phyloP scores from a whole-genome alignment of 2,113 vertebrate species.

The Pseudopodoces humilis region DNA sequence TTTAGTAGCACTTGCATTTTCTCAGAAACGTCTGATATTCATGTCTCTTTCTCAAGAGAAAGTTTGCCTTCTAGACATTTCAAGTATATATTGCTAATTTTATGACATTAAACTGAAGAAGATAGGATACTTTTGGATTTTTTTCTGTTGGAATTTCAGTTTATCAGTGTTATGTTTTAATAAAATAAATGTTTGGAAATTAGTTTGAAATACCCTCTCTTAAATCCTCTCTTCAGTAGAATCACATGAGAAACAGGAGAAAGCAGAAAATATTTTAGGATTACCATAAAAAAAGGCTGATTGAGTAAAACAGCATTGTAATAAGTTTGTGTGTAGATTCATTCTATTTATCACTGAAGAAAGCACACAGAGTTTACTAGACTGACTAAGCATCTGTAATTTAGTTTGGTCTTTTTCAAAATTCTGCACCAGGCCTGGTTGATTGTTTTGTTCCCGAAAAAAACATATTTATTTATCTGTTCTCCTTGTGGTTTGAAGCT shows the following conservation, averaged over 20 bases:
- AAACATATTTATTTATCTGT: background rate
- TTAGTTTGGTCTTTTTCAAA: background rate
- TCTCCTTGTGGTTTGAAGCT: background rate
- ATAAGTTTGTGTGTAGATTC: background rate
- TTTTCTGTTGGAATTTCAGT: constrained; percentile 3
- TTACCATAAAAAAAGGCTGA: background rate
- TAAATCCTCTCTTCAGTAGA: constrained; percentile 61
- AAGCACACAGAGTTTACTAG: background rate
- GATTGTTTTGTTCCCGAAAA: background rate
- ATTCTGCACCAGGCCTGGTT: background rate
- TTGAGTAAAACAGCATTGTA: background rate
- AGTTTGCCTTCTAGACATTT: background rate
- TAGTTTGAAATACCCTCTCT: constrained; percentile 2
- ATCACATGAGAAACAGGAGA: background rate
- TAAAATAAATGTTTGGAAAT: constrained; percentile 9
- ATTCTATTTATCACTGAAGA: background rate
- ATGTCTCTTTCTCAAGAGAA: background rate
- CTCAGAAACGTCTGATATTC: background rate
- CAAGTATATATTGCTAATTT: background rate
- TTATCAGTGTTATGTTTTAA: background rate
- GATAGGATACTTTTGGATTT: background rate
- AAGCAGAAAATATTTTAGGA: background rate
- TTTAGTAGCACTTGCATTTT: background rate
- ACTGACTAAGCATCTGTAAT: background rate
- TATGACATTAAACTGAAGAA: background rate